A percentile compares a stretch with the other conserved stretches of the same genome.
Conservation (phyloP, 2,888 invertebrate species). For the Ichneumoninae sp. region DNA sequence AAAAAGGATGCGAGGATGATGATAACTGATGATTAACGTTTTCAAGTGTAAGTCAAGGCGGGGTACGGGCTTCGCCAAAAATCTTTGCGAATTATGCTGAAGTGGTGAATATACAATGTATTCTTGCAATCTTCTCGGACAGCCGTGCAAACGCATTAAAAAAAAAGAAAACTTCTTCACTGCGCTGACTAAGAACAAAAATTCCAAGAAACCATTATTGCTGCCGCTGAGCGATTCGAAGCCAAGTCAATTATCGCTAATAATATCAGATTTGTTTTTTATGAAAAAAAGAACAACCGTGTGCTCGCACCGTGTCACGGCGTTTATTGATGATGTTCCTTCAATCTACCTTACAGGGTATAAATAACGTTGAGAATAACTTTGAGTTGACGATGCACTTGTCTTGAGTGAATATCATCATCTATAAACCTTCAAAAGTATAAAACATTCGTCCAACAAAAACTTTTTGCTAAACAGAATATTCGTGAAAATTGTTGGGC, state of each 20-base stretch:
- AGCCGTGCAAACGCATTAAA: neutral
- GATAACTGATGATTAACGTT: constrained; percentile 13
- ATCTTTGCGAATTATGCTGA: constrained; percentile 73
- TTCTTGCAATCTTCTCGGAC: constrained; percentile 28
- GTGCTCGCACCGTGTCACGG: constrained; percentile 13
- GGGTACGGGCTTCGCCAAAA: constrained; percentile 71
- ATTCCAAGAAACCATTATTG: constrained; percentile 23
- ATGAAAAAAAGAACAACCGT: constrained; percentile 4
- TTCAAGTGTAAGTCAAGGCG: constrained; percentile 50
- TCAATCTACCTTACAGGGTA: constrained; percentile 63
- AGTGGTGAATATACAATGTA: constrained; percentile 48
- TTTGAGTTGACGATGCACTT: constrained; percentile 18
- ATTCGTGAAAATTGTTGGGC: constrained; percentile 54
- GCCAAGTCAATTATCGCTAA: constrained; percentile 58
- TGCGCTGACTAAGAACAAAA: constrained; percentile 23
- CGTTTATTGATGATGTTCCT: constrained; percentile 26
- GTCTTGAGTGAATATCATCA: constrained; percentile 20
- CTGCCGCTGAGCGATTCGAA: constrained; percentile 41
- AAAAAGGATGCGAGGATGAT: constrained; percentile 22
- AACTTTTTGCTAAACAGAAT: constrained; percentile 38
- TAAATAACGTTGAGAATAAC: constrained; percentile 44
- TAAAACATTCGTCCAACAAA: constrained; percentile 31
- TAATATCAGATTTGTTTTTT: constrained; percentile 40
- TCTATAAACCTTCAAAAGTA: constrained; percentile 39
- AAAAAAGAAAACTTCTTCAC: neutral